Percentiles rank a stretch among this genome's conserved stretches.
Conservation (phyloP, 2,797 vertebrate genomes). For the Hybognathus amarus region DNA sequence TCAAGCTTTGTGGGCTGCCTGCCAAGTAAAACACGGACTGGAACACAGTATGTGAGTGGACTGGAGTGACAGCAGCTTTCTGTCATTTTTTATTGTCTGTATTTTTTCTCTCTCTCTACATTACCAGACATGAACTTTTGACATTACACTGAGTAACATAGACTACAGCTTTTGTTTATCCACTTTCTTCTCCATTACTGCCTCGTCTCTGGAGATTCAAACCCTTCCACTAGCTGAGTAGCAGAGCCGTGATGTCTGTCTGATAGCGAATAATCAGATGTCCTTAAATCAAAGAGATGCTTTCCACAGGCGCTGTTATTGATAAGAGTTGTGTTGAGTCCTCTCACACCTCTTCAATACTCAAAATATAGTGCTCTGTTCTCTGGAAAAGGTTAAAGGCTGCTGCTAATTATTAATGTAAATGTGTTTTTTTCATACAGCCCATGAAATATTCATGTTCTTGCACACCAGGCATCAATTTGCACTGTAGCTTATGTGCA, state of each 20-base stretch:
- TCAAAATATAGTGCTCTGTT: constrained; percentile 46
- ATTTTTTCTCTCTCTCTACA: neutral
- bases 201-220: constrained; percentile 13
- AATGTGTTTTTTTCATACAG: constrained; percentile 75
- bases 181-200: constrained; percentile 21
- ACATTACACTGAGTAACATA: neutral
- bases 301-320: constrained; percentile 8
- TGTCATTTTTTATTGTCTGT: neutral
- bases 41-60: neutral
- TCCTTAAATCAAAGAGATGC: constrained; percentile 8
- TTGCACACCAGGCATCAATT: constrained; percentile 66
- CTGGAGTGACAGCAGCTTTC: neutral
- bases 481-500: constrained; percentile 48
- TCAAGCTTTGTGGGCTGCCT: neutral
- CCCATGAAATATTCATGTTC: constrained; percentile 70
- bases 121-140: neutral
- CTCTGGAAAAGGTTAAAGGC: constrained; percentile 53
- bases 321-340: neutral
- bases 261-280: constrained; percentile 35
- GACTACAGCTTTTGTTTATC: neutral
- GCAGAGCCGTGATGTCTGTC: constrained; percentile 18
- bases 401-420: constrained; percentile 71
- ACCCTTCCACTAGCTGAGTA: constrained; percentile 9
- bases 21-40: neutral
- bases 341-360: constrained; percentile 43